Base-by-base conservation (phyloP, 2,888 invertebrate species). In the Xylocampa areola region DNA sequence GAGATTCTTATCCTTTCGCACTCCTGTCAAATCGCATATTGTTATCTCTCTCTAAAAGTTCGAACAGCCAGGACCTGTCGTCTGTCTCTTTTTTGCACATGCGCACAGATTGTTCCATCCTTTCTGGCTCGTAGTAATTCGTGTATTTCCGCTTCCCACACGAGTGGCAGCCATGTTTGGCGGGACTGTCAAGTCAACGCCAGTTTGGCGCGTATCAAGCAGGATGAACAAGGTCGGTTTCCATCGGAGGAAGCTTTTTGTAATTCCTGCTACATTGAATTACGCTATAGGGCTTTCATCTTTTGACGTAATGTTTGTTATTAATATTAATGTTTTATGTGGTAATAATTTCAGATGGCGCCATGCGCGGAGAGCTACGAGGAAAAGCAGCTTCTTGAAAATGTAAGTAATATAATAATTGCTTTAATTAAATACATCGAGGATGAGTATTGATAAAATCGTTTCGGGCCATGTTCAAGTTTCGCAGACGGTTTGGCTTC, bases 141-240 rank as follows among this genome's bases (percentile, higher is more conserved):
- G 94, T 91, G 88, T 88, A 85, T 92, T 92, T 93, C 93, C 94
- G 91, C 91, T 90, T 92, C 89, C 91, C 88, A 90, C 89, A 89
- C 91, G 92, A 89, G 77, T 75, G 87, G 89, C 90, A 80, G 94
- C 94, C 94, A 94, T 94, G 88, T 93, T 94, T 93, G 90, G 90
- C 92, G 88, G 92, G 90, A 89, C 91, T 92, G 91, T 91, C 92
- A 92, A 90, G 85, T 89, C 86, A 87, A 90, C 87, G 91, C 88
- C 89, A 92, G 93, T 94, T 94, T 92, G 90, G 92, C 92, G 92
- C 92, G 90, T 87, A 88, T 85, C 81, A 83, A 81, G 86, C 88
- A 84, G 81, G 82, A 82, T 79, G 84, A 84, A 88, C 88, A 89
- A 90, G 91, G 91, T 92, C 87, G 85, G 87, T 86, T 86, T 86